These are phyloP conservation scores for Portevinia maculata DNA, from an alignment of 2,888 invertebrate genomes.

Conservation along the genomic window DNA sequence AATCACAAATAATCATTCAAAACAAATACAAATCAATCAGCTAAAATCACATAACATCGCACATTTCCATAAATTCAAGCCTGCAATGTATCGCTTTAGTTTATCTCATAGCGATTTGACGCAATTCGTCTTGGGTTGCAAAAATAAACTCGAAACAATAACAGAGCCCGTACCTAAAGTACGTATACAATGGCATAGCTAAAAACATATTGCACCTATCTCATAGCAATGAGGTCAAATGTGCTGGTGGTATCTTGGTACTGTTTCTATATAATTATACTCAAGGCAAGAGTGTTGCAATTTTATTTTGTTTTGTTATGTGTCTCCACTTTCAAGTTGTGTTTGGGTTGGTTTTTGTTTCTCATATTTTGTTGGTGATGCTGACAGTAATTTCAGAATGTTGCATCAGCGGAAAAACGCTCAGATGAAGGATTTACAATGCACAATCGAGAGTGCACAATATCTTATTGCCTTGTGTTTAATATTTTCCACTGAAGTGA, in stretches of 20 bases:
- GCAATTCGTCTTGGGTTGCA: conserved; percentile 71
- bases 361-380: conserved; percentile 25
- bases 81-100: conserved; percentile 42
- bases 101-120: conserved; percentile 69
- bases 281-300: conserved; percentile 66
- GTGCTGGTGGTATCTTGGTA: conserved; percentile 65
- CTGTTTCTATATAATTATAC: conserved; percentile 58
- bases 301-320: conserved; percentile 21
- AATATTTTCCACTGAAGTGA: conserved; percentile 1
- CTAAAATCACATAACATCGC: conserved; percentile 50
- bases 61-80: conserved; percentile 55
- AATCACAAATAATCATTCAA: conserved; percentile 1
- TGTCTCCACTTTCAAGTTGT: conserved; percentile 7
- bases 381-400: conserved; percentile 37
- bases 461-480: conserved; percentile 1
- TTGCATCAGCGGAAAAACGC: conserved; percentile 27
- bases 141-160: conserved; percentile 60
- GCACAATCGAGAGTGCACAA: conserved; percentile 3
- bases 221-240: conserved; percentile 72
- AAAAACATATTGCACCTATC: conserved; percentile 71
- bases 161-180: conserved; percentile 32
- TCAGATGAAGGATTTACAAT: conserved; percentile 36
- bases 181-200: conserved; percentile 51
- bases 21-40: conserved; percentile 43
- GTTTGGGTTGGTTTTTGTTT: neutral